Conservation (phyloP, 2,797 vertebrate species). For the Hemitrygon akajei region DNA sequence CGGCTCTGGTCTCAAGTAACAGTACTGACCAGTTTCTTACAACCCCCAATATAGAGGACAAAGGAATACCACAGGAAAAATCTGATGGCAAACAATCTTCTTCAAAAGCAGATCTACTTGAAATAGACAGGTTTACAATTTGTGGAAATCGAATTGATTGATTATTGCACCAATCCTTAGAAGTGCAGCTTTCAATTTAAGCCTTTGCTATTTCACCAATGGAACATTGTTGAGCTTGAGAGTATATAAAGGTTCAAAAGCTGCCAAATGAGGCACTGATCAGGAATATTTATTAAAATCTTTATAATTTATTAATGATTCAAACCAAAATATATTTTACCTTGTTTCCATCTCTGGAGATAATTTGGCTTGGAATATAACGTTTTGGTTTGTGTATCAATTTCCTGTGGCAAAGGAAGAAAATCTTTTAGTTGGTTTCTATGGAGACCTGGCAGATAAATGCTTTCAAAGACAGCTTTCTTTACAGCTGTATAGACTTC, state of each 20-base stretch:
- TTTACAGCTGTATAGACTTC: slow-evolving; percentile 12
- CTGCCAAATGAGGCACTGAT: slow-evolving; percentile 54
- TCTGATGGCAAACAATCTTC: slow-evolving; percentile 72
- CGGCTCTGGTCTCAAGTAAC: slow-evolving; percentile 62
- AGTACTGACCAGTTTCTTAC: slow-evolving; percentile 85
- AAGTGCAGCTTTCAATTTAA: slow-evolving; percentile 47
- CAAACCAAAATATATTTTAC: slow-evolving; percentile 48
- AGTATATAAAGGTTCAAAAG: slow-evolving; percentile 47
- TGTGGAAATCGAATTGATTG: slow-evolving; percentile 93
- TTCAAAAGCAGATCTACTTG: slow-evolving; percentile 82
- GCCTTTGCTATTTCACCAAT: slow-evolving; percentile 46
- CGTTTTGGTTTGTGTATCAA: slow-evolving; percentile 49
- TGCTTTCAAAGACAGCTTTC: slow-evolving; percentile 34
- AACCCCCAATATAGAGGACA: slow-evolving; percentile 80
- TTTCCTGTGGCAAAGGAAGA: slow-evolving; percentile 42
- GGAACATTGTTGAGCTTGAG: slow-evolving; percentile 39
- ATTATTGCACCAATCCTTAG: slow-evolving; percentile 43
- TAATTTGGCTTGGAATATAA: slow-evolving; percentile 18
- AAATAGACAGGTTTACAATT: slow-evolving; percentile 96
- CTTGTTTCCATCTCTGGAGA: slow-evolving; percentile 43
- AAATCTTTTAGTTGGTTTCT: slow-evolving; percentile 46
- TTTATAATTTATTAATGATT: slow-evolving; percentile 66
- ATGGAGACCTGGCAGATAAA: slow-evolving; percentile 44
- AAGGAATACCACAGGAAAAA: slow-evolving; percentile 63
- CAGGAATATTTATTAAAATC: slow-evolving; percentile 73